Evolutionary conservation across 2,888 invertebrate species (phyloP).

Genomic region (Agrochola lota): DNA sequence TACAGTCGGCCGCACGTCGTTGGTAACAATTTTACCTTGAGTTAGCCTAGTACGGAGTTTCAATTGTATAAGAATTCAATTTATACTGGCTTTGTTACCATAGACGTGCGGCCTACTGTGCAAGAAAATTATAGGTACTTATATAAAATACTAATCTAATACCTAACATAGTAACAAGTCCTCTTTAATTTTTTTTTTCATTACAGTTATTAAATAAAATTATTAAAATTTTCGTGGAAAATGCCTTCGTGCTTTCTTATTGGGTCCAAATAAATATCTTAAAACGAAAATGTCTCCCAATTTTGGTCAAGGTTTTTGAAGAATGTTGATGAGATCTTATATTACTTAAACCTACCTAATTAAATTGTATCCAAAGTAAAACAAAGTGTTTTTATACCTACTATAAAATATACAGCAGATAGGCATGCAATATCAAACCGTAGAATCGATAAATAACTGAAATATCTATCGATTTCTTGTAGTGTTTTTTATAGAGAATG

Average conservation of each 20-base stretch:
- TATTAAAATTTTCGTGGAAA: slow-evolving; percentile 45
- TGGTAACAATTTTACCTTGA: neutral
- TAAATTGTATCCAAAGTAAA: neutral
- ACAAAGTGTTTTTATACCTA: neutral
- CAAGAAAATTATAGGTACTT: neutral
- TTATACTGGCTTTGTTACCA: neutral
- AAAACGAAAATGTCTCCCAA: slow-evolving; percentile 17
- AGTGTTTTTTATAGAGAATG: neutral
- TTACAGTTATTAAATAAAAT: slow-evolving; percentile 42
- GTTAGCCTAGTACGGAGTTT: neutral
- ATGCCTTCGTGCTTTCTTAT: slow-evolving; percentile 11
- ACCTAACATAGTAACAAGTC: slow-evolving; percentile 8
- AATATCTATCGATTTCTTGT: neutral
- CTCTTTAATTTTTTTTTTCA: slow-evolving; percentile 1
- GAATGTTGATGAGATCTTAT: slow-evolving; percentile 29
- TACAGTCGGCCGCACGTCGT: neutral
- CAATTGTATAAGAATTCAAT: neutral
- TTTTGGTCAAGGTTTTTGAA: slow-evolving; percentile 22
- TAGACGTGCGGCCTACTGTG: neutral
- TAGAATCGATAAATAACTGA: neutral
- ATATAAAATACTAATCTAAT: neutral
- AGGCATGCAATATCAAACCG: neutral
- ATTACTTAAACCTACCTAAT: neutral
- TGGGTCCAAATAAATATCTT: slow-evolving; percentile 8
- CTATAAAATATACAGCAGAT: neutral